A percentile compares a stretch with the other conserved stretches of the same genome.
Conservation (phyloP, 2,113 vertebrate species). For the Mirounga angustirostris region DNA sequence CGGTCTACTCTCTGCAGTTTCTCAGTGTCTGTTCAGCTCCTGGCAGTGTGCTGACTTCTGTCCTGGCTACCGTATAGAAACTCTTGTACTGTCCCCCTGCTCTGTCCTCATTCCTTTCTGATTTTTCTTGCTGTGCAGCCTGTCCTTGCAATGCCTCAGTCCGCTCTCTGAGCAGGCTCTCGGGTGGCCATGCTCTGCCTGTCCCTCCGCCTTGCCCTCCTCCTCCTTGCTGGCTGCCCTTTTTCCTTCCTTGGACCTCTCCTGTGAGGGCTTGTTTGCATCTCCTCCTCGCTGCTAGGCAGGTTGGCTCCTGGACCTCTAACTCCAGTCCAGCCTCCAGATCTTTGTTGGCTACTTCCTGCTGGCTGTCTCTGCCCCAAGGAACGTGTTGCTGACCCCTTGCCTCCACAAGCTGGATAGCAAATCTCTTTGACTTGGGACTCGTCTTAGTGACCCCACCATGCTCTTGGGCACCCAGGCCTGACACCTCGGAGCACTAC, state of each 20-base stretch:
- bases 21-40: neutral
- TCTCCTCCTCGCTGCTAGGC: too few species aligned
- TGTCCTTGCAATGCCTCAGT: neutral
- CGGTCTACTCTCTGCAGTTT: neutral
- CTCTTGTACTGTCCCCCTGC: neutral
- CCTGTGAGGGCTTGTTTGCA: neutral
- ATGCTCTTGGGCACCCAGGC: neutral
- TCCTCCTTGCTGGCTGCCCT: too few species aligned
- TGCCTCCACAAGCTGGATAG: neutral
- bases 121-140: neutral
- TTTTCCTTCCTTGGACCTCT: neutral
- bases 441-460: neutral
- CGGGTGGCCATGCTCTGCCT: accelerated
- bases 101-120: neutral
- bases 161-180: neutral
- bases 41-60: neutral
- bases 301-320: neutral
- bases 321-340: neutral
- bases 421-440: neutral
- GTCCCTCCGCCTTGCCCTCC: neutral
- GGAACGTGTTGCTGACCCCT: neutral
- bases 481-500: neutral
- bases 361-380: neutral
- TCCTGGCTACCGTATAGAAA: neutral
- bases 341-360: neutral